Conservation (phyloP, 2,888 invertebrate species). For the Diarsia brunnea region DNA sequence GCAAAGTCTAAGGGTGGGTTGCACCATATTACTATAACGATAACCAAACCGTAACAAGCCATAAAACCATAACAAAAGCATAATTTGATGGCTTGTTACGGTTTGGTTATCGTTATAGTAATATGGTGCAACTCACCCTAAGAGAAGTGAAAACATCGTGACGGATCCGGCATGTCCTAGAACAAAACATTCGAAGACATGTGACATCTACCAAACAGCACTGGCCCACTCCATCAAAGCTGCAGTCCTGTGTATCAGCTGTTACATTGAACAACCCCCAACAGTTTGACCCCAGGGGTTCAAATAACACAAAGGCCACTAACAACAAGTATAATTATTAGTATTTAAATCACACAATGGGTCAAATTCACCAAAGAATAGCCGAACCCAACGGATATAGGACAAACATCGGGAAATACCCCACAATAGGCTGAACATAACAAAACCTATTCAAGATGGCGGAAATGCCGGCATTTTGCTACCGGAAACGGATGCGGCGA, state of each 20-base stretch:
- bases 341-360: constrained; percentile 36
- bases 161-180: neutral
- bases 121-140: no score
- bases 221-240: neutral
- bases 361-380: constrained; percentile 21
- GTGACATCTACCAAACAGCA: neutral
- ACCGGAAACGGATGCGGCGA: constrained; percentile 83
- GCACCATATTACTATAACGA: no score
- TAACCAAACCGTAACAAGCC: no score
- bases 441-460: constrained; percentile 70
- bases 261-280: neutral
- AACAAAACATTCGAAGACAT: neutral
- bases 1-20: no score
- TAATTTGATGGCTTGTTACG: no score
- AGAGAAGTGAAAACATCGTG: neutral
- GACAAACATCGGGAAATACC: constrained; percentile 70
- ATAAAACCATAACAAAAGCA: no score
- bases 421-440: constrained; percentile 64
- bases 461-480: constrained; percentile 74
- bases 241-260: neutral
- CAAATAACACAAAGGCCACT: neutral
- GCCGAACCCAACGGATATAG: constrained; percentile 65
- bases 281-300: neutral
- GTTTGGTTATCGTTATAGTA: no score
- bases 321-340: constrained; percentile 5